Base-by-base conservation (phyloP, 2,113 vertebrate genomes). In the Tinamus guttatus region DNA sequence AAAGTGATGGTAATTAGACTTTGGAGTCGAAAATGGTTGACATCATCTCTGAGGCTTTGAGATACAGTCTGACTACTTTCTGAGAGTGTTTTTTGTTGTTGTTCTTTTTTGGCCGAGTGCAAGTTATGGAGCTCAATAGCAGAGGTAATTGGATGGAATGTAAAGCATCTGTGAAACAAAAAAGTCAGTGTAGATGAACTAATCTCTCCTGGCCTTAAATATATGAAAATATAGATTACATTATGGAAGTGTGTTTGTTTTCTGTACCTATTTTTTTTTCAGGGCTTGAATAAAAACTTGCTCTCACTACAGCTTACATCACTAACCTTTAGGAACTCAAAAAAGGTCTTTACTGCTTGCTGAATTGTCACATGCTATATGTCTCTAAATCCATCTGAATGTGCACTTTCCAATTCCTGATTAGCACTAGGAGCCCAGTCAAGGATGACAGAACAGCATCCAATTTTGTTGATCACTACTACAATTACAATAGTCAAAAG, bases 371-470 rank as follows among this genome's bases (percentile, higher is more conserved):
- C 92, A 83, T 71, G 25, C 84, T 96, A 5, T 93, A 81, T 89
- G 68, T 81, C 68, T 82, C 77, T 89, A 96, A 97, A 96, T 89
- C 84, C 75, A 91, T 90, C 90, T 91, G 75, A 94, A 96, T 76
- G 64, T 86, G 89, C 73, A 85, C 91, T 94, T 94, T 94, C 38
- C 80, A 87, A 5, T 47, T 91, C 60, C 89, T 94, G 85, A 94
- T 95, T 93, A 96, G 75, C 82, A 94, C 75, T 47, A 87, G 73
- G 59, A 93, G 62, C 64, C 69, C 71, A 83, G 94, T 78, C 87
- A 96, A 93, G 93, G 88, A 76, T 96, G 92, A 90, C 86, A 90
- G 77, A 87, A 65, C 56, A 90, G 14, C 64, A 68, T 85, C 75
- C 56, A 51, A 65, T 85, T 96, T 73, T 91, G 60, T 68, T 95